A percentile compares a stretch with the other conserved stretches of the same genome.
Conservation (phyloP, 2,113 vertebrate species). For the Antechinus stuartii region DNA sequence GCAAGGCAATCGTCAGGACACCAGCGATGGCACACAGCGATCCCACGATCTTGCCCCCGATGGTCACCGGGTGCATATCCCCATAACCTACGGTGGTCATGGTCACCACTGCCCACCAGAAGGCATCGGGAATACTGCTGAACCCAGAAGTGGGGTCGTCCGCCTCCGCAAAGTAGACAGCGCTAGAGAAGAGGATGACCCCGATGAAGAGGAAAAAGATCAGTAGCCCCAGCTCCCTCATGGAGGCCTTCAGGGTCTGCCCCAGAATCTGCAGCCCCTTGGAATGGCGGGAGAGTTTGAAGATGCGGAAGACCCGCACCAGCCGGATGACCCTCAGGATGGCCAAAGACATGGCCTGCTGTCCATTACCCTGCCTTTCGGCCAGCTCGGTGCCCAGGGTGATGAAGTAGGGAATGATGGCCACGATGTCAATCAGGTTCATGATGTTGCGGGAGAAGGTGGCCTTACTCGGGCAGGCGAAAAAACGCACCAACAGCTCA, state of each 20-base stretch:
- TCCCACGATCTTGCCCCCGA: conserved; percentile 98
- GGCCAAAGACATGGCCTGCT: conserved; percentile 98
- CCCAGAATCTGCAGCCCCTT: conserved; percentile 98
- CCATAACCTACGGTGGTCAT: conserved; percentile 99
- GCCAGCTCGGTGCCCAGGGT: conserved; percentile 97
- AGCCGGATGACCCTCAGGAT: conserved; percentile 96
- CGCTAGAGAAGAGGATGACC: conserved; percentile 98
- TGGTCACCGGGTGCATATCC: conserved; percentile 98
- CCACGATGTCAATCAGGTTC: conserved; percentile 99
- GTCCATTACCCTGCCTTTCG: conserved; percentile 95
- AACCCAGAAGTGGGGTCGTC: conserved; percentile 96
- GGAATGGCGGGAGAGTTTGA: conserved; percentile 98
- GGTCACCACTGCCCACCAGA: conserved; percentile 99
- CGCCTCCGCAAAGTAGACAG: conserved; percentile 96
- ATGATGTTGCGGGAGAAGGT: conserved; percentile 98
- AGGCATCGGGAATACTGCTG: conserved; percentile 97
- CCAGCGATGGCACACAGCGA: conserved; percentile 97
- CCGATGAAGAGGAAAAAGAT: conserved; percentile 99
- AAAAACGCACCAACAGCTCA: conserved; percentile 96
- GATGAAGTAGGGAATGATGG: conserved; percentile 99
- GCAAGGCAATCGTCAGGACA: conserved; percentile 96
- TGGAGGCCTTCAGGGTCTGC: conserved; percentile 97
- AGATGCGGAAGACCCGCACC: conserved; percentile 96
- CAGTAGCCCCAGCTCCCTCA: conserved; percentile 94
- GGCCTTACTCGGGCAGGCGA: conserved; percentile 97